Conservation (phyloP, 1,140 invertebrate genomes). For the Bursaphelenchus mucronatus region DNA sequence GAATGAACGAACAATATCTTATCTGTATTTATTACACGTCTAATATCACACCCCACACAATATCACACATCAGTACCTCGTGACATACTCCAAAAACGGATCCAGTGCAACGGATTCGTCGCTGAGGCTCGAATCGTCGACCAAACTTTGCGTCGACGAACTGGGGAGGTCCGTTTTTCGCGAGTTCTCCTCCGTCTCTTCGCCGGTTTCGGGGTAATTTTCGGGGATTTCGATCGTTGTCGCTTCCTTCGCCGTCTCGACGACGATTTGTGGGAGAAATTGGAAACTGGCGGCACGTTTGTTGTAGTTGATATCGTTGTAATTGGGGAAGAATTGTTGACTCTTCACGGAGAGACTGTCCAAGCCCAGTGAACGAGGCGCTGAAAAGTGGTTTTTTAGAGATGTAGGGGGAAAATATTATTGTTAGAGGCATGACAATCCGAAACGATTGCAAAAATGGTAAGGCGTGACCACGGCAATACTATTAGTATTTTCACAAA, state of each 20-base stretch:
- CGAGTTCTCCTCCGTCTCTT: background rate
- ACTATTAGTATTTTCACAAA: too few species aligned
- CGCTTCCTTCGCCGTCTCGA: slow-evolving; percentile 18
- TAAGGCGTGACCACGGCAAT: background rate
- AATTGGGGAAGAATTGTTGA: slow-evolving; percentile 23
- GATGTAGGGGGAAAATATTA: too few species aligned
- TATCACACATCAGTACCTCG: too few species aligned
- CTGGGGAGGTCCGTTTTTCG: background rate
- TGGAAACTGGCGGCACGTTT: slow-evolving; percentile 24
- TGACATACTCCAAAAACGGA: slow-evolving; percentile 5
- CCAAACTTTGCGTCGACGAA: slow-evolving; percentile 13
- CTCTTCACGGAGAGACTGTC: slow-evolving; percentile 22
- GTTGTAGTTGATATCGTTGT: slow-evolving; percentile 6
- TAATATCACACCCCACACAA: too few species aligned
- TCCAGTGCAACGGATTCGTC: slow-evolving; percentile 2
- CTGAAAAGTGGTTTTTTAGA: slow-evolving; percentile 18
- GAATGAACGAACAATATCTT: too few species aligned
- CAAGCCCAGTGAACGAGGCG: background rate
- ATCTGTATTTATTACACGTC: too few species aligned
- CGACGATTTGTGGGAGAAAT: slow-evolving; percentile 31
- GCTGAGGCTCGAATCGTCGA: background rate
- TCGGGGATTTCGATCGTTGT: background rate
- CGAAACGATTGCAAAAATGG: too few species aligned
- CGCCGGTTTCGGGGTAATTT: background rate
- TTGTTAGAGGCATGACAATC: too few species aligned